Base-by-base conservation (phyloP, 1,140 invertebrate species). In the Halyomorpha halys region DNA sequence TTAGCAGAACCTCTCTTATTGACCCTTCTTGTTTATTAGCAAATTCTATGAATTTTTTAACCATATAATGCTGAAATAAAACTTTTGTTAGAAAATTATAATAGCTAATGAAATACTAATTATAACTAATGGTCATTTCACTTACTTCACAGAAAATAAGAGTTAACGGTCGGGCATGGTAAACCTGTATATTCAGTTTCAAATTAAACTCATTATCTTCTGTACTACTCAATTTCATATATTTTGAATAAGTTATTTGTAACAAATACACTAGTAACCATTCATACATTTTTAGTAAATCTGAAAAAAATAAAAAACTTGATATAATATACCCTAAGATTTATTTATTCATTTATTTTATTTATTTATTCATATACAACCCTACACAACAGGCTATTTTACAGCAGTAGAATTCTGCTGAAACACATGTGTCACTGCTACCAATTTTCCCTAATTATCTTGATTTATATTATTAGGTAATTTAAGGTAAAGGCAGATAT, bases 191-290 rank as follows among this genome's bases (percentile, higher is more conserved):
- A 69, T 91, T 83, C 74, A 89, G 91, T 72, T 83, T 82, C 1
- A 86, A 84, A 19, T 80, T 80, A 70, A 95, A 94, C 19, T 78
- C 73, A 71, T 86, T 81, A 16, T 80, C 78, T 3, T 85, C 84
- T 25, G 76, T 72, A 14, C 75, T 72, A 63, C 78, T 66, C 65
- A 83, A 72, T 2, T 77, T 63, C 67, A 86, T 74, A 47, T 89
- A 77, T 69, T 83, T 83, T 9, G 80, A 71, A 49, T 83, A 74
- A 0, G 90, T 90, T 63, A 81, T 77, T 66, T 86, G 76, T 27
- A 94, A 73, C 9, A 94, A 77, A 74, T 87, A 87, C 71, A 86
- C 90, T 27, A 91, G 75, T 8, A 97, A 76, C 91, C 92, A 96
- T 73, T 87, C 81, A 71, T 89, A 91, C 47, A 82, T 83, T 39